phyloP scores from a whole-genome alignment of 1,140 invertebrate genomes.

The roundworm (Caenorhabditis elegans) region WBcel235 BX284604.4:3815001-3815500 shows the following conservation, averaged over 20 bases:
- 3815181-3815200: constrained; percentile 21
- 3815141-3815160: constrained; percentile 8
- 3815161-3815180: not conserved
- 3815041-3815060: too few species aligned
- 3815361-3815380: not conserved
- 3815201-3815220: constrained; percentile 16
- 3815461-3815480: too few species aligned
- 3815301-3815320: too few species aligned
- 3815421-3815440: not conserved
- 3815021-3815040: not conserved
- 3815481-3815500: too few species aligned
- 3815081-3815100: too few species aligned
- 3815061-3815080: too few species aligned
- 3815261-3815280: too few species aligned
- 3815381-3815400: not conserved
- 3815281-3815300: too few species aligned
- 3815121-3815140: not conserved
- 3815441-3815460: not conserved
- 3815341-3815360: not conserved
- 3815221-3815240: not conserved
- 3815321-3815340: too few species aligned
- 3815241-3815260: not conserved
- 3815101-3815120: constrained; percentile 27
- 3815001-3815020: not conserved
- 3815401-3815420: not conserved